Conservation (phyloP, 2,888 invertebrate genomes). For the Drosophila phalerata region DNA sequence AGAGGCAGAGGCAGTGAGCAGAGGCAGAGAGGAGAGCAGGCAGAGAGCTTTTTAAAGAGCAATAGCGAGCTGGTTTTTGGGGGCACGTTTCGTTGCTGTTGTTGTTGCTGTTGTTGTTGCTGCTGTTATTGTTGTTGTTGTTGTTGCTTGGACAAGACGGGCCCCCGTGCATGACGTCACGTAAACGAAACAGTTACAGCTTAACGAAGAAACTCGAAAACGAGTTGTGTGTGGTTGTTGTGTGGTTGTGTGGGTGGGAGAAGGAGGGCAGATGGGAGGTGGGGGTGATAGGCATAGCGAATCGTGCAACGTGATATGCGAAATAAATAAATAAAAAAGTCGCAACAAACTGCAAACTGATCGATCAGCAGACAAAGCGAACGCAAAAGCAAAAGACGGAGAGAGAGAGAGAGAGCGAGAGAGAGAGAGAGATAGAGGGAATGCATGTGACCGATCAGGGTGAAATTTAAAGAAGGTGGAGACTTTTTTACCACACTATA, state of each 20-base stretch:
- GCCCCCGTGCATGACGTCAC: conserved; percentile 83
- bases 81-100: conserved; percentile 64
- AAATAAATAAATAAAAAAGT: conserved; percentile 4
- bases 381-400: background rate
- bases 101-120: conserved; percentile 31
- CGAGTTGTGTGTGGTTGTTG: conserved; percentile 22
- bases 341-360: conserved; percentile 12
- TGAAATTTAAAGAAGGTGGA: too few relatives aligned
- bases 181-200: conserved; percentile 64
- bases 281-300: conserved; percentile 9
- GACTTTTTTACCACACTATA: too few relatives aligned
- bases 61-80: conserved; percentile 63
- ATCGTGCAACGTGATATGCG: conserved; percentile 59
- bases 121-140: conserved; percentile 30
- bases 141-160: conserved; percentile 57
- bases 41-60: conserved; percentile 42
- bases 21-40: conserved; percentile 20
- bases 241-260: too few relatives aligned
- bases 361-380: conserved; percentile 18
- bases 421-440: background rate
- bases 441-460: too few relatives aligned
- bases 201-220: conserved; percentile 31
- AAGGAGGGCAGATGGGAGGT: background rate
- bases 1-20: conserved; percentile 16
- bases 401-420: conserved; percentile 5